Evolutionary conservation across 2,888 invertebrate species (phyloP), one percentile per base, ranked within the genome.

Genomic region (Magallana nippona): DNA sequence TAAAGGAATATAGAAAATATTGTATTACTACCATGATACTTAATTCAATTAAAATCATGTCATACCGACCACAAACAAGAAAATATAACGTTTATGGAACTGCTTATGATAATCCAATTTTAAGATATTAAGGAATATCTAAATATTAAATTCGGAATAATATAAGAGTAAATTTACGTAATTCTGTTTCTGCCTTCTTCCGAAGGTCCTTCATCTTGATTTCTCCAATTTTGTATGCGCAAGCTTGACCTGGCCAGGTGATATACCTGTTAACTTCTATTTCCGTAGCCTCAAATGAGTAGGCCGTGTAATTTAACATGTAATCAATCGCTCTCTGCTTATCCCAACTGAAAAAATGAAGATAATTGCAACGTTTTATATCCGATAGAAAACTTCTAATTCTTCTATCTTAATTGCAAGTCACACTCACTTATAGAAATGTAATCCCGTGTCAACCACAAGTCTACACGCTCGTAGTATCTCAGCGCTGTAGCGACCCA

Each of bases 161-260:
- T 32, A 3, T 32, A 32, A 32, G 5, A 32, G 3, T 32, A 32
- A 32, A 32, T 84, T 62, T 86, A 91, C 94, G 94, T 57, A 94
- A 87, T 55, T 80, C 84, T 11, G 81, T 27, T 85, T 91, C 85
- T 1, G 94, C 94, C 78, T 85, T 89, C 19, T 88, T 80, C 79
- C 94, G 85, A 10, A 94, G 85, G 77, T 93, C 89, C 82, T 84
- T 89, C 2, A 93, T 91, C 62, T 92, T 91, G 22, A 93, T 83
- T 80, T 93, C 92, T 10, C 93, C 93, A 57, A 93, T 88, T 86
- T 93, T 93, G 88, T 93, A 93, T 0, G 91, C 91, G 58, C 91
- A 91, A 55, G 93, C 93, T 86, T 94, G 93, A 1, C 93, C 94
- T 0, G 93, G 94, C 92, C 92, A 92, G 17, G 93, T 92, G 84